These are phyloP conservation scores for Aphrophora alni DNA, from an alignment of 2,888 invertebrate species.

Conservation along the genomic window DNA sequence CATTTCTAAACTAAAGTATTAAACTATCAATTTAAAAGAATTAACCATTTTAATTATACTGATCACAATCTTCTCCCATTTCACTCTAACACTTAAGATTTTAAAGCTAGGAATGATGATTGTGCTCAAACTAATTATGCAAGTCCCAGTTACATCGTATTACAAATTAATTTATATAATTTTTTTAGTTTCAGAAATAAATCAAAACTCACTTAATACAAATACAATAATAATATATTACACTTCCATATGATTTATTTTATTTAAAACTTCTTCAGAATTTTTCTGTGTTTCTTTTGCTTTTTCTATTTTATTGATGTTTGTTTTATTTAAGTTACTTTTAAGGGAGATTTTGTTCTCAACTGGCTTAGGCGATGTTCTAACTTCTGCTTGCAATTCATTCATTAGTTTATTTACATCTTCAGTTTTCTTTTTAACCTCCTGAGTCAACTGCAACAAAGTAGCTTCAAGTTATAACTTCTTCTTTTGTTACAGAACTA, in stretches of 20 bases:
- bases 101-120: too few relatives aligned
- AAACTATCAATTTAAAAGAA: too few relatives aligned
- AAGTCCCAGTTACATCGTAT: too few relatives aligned
- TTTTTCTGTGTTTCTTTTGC: constrained; percentile 36
- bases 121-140: too few relatives aligned
- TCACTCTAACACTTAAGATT: too few relatives aligned
- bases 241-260: constrained; percentile 44
- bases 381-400: constrained; percentile 54
- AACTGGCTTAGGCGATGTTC: constrained; percentile 46
- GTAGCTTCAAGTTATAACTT: constrained; percentile 6
- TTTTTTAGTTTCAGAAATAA: too few relatives aligned
- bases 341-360: constrained; percentile 23
- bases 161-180: too few relatives aligned
- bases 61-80: too few relatives aligned
- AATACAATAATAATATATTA: constrained; percentile 15
- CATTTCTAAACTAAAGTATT: too few relatives aligned
- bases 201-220: neutral
- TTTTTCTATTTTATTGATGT: constrained; percentile 35
- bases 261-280: constrained; percentile 41
- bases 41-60: too few relatives aligned
- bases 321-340: neutral
- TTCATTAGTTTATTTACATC: constrained; percentile 55
- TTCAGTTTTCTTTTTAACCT: constrained; percentile 53
- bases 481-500: neutral
- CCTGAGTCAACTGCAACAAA: constrained; percentile 49